Base-by-base conservation (phyloP, 2,797 vertebrate genomes). In the Dallia pectoralis region DNA sequence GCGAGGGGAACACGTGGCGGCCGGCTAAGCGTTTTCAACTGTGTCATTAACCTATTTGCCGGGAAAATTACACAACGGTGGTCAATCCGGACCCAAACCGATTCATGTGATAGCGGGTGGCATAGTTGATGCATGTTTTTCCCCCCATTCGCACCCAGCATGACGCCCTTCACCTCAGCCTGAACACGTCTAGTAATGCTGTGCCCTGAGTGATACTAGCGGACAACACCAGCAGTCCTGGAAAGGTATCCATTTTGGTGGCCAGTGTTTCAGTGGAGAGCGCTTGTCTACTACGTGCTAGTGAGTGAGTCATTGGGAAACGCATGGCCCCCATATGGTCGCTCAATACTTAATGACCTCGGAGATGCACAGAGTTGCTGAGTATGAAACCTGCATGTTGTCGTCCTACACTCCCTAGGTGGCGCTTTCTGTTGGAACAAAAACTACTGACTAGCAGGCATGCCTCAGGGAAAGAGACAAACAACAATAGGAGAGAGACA, bases 361-460 rank as follows among this genome's bases (percentile, higher is more conserved):
- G 44, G 36, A 9, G 19, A 14, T 67, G 36, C 36, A 2, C 18
- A 19, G n/a, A 18, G 12, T 25, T 15, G 36, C 65, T 15, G 16
- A n/a, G 19, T 30, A 29, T 18, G 62, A 64, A 33, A 0, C 9
- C 62, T n/a, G 27, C 15, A 7, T 33, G 62, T 33, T 64, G 62
- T 36, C 16, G 30, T 32, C 25, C 48, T 49, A 51, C 36, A 15
- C 64, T 18, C 63, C 16, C 53, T 59, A 18, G 25, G 25, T 53
- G 5, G 51, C 6, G 67, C 33, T 44, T 16, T 36, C 36, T 9
- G 9, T n/a, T 3, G 36, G 36, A 6, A 40, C 36, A 59, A 59
- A 71, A 74, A 63, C 19, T 51, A 62, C 67, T 18, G n/a, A n/a
- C 51, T 56, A n/a, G 51, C 51, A 56, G n/a, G 19, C n/a, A 56